Conservation (phyloP, 2,888 invertebrate species). For the Siphonodentalium dalli region DNA sequence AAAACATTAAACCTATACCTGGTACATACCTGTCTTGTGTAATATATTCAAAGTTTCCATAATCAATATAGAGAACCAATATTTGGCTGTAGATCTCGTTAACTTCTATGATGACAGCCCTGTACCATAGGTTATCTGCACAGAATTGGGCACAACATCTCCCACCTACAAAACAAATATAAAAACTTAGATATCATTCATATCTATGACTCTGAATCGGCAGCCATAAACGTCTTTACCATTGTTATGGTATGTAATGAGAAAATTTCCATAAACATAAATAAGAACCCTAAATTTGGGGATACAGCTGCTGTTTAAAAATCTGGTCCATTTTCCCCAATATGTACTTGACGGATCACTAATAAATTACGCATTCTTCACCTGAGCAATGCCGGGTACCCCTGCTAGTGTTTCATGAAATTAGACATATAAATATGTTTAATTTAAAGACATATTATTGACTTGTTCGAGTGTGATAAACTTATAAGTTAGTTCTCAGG, state of each 20-base stretch:
- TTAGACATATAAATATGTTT: no score
- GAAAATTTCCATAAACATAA: not conserved
- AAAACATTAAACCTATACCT: no score
- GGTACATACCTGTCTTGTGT: slow-evolving; percentile 45
- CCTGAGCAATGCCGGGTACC: no score
- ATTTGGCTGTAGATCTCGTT: slow-evolving; percentile 61
- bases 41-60: slow-evolving; percentile 69
- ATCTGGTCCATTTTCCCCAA: no score
- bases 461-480: no score
- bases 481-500: no score
- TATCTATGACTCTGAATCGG: not conserved
- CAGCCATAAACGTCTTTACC: not conserved
- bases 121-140: slow-evolving; percentile 75
- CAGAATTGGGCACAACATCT: slow-evolving; percentile 71
- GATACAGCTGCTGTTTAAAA: no score
- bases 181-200: not conserved
- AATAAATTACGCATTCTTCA: no score
- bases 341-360: no score
- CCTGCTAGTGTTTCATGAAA: no score
- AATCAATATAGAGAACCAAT: slow-evolving; percentile 73
- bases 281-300: no score
- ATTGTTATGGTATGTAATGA: not conserved
- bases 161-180: slow-evolving; percentile 30
- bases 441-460: no score
- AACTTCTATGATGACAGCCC: slow-evolving; percentile 71